A percentile compares a stretch with the other conserved stretches of the same genome.
Evolutionary conservation across 2,113 vertebrate species (phyloP).

Genomic region (Carettochelys insculpta): DNA sequence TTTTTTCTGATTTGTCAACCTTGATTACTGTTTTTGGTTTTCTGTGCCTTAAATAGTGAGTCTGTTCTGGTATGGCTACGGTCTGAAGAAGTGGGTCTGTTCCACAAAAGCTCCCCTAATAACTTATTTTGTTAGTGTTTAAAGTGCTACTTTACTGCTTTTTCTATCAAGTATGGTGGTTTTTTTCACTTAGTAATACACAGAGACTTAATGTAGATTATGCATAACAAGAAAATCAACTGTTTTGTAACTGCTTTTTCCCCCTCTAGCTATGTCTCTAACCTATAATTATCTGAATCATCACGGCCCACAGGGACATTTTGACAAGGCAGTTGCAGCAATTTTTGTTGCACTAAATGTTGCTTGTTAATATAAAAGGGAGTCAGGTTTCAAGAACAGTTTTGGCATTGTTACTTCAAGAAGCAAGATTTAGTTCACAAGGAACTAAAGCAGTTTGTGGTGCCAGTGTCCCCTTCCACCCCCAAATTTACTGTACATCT

Average conservation of each 20-base stretch:
- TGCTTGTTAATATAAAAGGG: not conserved
- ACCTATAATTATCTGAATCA: not conserved
- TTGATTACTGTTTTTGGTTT: no score
- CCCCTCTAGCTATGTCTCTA: not conserved
- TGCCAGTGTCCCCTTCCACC: not conserved
- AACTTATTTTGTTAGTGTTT: no score
- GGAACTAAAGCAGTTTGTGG: not conserved
- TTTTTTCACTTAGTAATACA: not conserved
- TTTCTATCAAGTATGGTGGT: not conserved
- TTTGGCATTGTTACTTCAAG: not conserved
- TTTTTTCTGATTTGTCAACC: no score
- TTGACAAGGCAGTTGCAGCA: not conserved
- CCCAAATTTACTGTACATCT: not conserved
- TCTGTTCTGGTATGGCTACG: no score
- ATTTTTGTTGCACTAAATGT: no score
- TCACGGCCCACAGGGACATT: no score
- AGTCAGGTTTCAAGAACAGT: not conserved
- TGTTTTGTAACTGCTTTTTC: accelerated
- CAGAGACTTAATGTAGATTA: not conserved
- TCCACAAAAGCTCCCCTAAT: no score
- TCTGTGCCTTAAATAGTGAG: no score
- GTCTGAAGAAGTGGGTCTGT: no score
- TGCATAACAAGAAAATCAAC: not conserved
- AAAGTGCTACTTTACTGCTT: no score
- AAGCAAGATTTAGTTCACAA: not conserved